Evolutionary conservation across 1,140 invertebrate species (phyloP).

Genomic region (Caenorhabditis tropicalis): DNA sequence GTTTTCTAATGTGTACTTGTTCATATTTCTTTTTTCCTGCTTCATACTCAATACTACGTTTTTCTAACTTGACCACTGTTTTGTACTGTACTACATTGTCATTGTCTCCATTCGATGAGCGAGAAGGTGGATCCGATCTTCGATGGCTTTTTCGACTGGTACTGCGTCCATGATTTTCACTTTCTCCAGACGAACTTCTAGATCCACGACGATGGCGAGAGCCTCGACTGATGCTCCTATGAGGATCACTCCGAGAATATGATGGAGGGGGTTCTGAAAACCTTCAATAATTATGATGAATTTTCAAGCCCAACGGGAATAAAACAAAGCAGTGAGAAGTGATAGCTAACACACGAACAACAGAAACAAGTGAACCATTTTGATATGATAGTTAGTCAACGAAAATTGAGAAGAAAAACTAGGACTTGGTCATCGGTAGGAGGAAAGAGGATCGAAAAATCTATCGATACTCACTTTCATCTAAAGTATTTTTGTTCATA

Average conservation of each 20-base stretch:
- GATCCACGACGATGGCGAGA: not conserved
- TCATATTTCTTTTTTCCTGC: slow-evolving; percentile 1
- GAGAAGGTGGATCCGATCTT: not conserved
- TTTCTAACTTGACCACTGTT: not conserved
- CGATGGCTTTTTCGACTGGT: not conserved
- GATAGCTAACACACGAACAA: too few species aligned
- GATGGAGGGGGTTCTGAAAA: slow-evolving; percentile 22
- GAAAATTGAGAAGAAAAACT: not conserved
- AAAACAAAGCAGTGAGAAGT: too few species aligned
- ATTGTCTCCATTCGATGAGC: not conserved
- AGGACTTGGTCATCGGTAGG: too few species aligned
- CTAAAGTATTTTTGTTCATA: too few species aligned
- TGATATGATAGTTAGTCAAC: not conserved
- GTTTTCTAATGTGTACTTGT: not conserved
- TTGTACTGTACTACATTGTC: not conserved
- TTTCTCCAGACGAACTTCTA: not conserved
- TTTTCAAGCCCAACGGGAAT: too few species aligned
- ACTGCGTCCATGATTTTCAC: not conserved
- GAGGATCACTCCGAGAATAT: not conserved
- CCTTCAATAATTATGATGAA: too few species aligned
- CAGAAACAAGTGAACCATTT: too few species aligned
- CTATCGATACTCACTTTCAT: too few species aligned
- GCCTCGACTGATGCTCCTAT: not conserved
- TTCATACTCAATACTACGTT: not conserved
- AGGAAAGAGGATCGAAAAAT: too few species aligned